phyloP scores from a whole-genome alignment of 2,888 invertebrate species.

The Ectropis crepuscularia region DNA sequence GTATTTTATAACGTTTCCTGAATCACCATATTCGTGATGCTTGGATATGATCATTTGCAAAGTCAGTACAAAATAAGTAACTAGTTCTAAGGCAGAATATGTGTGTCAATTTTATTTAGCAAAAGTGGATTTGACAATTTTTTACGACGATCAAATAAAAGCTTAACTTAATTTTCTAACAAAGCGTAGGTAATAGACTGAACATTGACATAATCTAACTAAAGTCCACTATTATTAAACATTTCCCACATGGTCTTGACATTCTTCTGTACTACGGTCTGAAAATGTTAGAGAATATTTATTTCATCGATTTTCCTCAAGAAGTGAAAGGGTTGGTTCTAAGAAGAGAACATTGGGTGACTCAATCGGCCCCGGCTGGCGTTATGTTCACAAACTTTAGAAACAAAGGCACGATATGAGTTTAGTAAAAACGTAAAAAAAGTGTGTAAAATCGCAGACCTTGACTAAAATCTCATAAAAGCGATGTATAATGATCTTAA shows the following conservation, averaged over 20 bases:
- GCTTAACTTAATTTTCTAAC: too few species aligned
- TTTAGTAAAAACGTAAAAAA: slow-evolving; percentile 1
- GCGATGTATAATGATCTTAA: slow-evolving; percentile 8
- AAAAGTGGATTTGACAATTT: background rate
- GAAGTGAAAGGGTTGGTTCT: slow-evolving; percentile 25
- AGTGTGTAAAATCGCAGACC: background rate
- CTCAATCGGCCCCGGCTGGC: slow-evolving; percentile 14
- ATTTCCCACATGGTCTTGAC: slow-evolving; percentile 1
- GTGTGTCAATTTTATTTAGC: background rate
- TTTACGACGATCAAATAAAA: too few species aligned
- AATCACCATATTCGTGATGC: slow-evolving; percentile 14
- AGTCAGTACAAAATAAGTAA: background rate
- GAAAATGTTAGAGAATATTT: slow-evolving; percentile 13
- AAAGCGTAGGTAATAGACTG: too few species aligned
- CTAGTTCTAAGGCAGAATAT: background rate
- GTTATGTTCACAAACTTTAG: slow-evolving; percentile 1
- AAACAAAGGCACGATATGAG: background rate
- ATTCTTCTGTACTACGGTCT: background rate
- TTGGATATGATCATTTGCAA: background rate
- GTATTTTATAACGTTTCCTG: slow-evolving; percentile 32
- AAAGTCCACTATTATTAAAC: background rate
- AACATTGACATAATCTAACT: background rate
- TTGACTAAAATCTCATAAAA: slow-evolving; percentile 3
- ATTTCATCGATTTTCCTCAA: slow-evolving; percentile 27
- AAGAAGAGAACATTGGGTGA: slow-evolving; percentile 22